Evolutionary conservation across 2,113 vertebrate species (phyloP).

Genomic region (Stegostoma tigrinum): DNA sequence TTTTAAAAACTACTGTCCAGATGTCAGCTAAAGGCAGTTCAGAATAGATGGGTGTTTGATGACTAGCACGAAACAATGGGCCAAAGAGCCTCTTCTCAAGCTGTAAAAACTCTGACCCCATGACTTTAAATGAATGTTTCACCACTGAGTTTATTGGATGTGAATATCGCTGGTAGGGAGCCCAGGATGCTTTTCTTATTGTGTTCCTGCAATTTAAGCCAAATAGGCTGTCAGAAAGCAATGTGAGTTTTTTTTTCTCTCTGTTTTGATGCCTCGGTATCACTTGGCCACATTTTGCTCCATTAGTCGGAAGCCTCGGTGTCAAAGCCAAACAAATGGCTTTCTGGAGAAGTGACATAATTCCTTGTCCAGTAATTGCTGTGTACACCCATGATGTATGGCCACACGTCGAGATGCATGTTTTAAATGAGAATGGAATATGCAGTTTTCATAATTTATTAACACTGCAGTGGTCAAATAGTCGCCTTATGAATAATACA

Average conservation of each 20-base stretch:
- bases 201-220: background rate
- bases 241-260: no score
- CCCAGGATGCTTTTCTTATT: background rate
- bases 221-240: background rate
- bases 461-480: slow-evolving; percentile 62
- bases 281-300: background rate
- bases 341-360: slow-evolving; percentile 16
- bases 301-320: background rate
- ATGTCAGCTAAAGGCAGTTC: no score
- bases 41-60: no score
- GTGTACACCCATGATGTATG: slow-evolving; percentile 51
- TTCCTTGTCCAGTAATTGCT: slow-evolving; percentile 23
- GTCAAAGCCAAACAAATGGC: slow-evolving; percentile 26
- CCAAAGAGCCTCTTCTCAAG: no score
- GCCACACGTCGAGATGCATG: slow-evolving; percentile 67
- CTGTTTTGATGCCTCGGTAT: background rate
- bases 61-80: no score
- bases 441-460: slow-evolving; percentile 82
- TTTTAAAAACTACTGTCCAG: no score
- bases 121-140: background rate
- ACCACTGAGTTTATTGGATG: background rate
- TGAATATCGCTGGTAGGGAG: background rate
- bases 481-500: slow-evolving; percentile 92
- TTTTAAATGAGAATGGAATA: slow-evolving; percentile 77
- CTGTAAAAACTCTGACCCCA: no score